Evolutionary conservation across 2,888 invertebrate species (phyloP).

Genomic region (Strigamia maritima): DNA sequence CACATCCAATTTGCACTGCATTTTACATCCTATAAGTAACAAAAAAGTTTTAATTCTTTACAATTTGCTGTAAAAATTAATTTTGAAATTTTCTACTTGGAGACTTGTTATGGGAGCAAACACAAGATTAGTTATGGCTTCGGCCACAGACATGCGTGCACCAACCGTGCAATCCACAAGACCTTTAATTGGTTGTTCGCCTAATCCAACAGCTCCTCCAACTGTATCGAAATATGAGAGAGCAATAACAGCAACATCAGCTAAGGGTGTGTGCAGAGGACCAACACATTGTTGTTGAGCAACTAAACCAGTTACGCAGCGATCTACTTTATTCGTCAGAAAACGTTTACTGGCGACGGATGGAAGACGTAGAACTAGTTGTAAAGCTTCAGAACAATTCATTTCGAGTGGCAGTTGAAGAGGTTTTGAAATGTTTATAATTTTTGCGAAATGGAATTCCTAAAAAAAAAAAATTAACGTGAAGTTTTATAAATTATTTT

Average conservation of each 20-base stretch:
- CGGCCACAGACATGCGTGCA: constrained; percentile 90
- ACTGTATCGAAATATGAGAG: constrained; percentile 46
- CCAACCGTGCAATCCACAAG: constrained; percentile 78
- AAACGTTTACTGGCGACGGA: constrained; percentile 93
- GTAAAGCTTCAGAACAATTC: not conserved
- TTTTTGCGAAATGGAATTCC: constrained; percentile 63
- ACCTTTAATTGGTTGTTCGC: constrained; percentile 95
- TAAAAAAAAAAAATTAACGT: constrained; percentile 48
- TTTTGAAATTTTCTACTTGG: constrained; percentile 52
- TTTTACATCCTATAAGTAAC: constrained; percentile 76
- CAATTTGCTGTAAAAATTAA: not conserved
- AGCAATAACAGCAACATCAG: constrained; percentile 79
- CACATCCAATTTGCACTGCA: constrained; percentile 99
- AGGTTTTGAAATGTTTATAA: constrained; percentile 55
- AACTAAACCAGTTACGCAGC: constrained; percentile 90
- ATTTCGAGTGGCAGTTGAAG: not conserved
- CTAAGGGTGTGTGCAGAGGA: constrained; percentile 90
- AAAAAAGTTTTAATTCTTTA: not conserved
- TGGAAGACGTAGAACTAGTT: constrained; percentile 61
- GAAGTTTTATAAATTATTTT: not conserved
- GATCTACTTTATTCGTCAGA: constrained; percentile 90
- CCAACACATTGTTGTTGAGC: constrained; percentile 99
- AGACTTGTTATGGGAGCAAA: constrained; percentile 62
- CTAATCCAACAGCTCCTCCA: constrained; percentile 92
- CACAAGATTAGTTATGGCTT: constrained; percentile 88